Evolutionary conservation across 2,113 vertebrate species (phyloP).

Genomic region (Calyptomena viridis): DNA sequence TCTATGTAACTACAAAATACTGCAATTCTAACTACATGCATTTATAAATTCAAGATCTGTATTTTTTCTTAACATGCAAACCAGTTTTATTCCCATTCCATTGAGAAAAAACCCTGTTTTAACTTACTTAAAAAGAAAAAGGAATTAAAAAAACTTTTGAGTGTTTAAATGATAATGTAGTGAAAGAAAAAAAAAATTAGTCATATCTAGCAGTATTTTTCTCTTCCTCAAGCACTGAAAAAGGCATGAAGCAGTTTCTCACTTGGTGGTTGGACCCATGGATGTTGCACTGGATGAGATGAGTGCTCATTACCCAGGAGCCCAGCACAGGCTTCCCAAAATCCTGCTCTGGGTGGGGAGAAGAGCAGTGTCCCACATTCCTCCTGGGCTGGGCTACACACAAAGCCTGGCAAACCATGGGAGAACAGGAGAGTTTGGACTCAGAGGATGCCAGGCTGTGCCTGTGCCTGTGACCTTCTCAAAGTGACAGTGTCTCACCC

Average conservation of each 20-base stretch:
- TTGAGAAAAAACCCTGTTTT: rapidly evolving
- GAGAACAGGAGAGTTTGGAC: rapidly evolving
- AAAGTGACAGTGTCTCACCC: not conserved
- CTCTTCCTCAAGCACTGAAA: not conserved
- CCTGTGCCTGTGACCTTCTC: not conserved
- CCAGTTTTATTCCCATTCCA: not conserved
- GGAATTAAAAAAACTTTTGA: not conserved
- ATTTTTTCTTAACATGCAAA: not conserved
- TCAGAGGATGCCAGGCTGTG: not conserved
- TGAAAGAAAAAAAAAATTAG: not conserved
- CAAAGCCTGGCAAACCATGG: not conserved
- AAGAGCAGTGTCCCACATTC: not conserved
- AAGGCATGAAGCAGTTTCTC: not conserved
- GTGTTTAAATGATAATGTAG: not conserved
- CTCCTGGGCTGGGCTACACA: rapidly evolving
- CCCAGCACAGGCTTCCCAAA: not conserved
- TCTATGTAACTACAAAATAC: too few species aligned
- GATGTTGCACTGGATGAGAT: rapidly evolving
- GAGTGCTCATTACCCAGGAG: not conserved
- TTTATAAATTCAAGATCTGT: not conserved
- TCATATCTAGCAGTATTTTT: not conserved
- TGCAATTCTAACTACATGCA: not conserved
- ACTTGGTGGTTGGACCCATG: not conserved
- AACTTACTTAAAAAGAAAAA: not conserved
- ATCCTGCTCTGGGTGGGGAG: not conserved